Base-by-base conservation (phyloP, 2,113 vertebrate species). In the Dendrocopos noguchii region DNA sequence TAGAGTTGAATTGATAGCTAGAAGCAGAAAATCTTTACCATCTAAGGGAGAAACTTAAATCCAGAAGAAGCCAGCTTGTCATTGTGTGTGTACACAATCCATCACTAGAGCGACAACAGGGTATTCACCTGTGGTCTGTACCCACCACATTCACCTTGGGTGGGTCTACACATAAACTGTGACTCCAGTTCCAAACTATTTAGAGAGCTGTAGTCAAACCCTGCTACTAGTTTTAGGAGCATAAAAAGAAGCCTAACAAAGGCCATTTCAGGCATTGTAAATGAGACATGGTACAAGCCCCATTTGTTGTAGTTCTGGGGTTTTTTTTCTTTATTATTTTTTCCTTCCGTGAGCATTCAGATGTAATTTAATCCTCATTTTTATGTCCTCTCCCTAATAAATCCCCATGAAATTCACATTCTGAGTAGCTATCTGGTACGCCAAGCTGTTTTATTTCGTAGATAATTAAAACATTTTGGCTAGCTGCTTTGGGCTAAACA, bases 401-500 rank as follows among this genome's bases (percentile, higher is more conserved):
- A 88, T 94, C 81, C 60, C 78, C 81, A 66, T 80, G 88, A 87
- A 94, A 95, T 89, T 87, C 91, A 77, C 78, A 70, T 93, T 94
- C 81, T 66, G 56, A 57, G 46, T 56, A 66, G 61, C 61, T 91
- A 24, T 78, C 60, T 93, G 56, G 46, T 70, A 73, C 74, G 73
- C 78, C 88, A 95, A 84, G 81, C 88, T 89, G 74, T 80, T 94
- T 93, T 94, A 89, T 91, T 95, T 94, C 70, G 66, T 28, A 74
- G 74, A 47, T 87, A 87, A 86, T 86, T 93, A 87, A 89, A 84
- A 77, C 78, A 81, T 87, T 91, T 84, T 80, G 85, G 85, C 81
- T 80, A 72, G 79, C 36, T 87, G 80, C 78, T 73, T 74, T 66
- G 80, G 55, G 60, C 55, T 91, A 59, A 85, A 72, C 80, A 50